Conservation (phyloP, 2,797 vertebrate species). For the Danionella dracula region DNA sequence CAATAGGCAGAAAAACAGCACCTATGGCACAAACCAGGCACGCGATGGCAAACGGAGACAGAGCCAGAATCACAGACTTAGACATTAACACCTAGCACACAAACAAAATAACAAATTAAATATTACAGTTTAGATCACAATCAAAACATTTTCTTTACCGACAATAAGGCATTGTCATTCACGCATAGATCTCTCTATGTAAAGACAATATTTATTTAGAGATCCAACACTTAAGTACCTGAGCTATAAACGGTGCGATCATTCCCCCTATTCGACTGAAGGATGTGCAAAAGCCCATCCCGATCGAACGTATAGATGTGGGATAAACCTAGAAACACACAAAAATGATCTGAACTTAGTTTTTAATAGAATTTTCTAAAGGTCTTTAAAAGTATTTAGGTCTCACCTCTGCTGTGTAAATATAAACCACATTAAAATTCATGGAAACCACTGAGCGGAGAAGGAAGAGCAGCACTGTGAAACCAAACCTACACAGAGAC, state of each 20-base stretch:
- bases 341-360: background rate
- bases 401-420: slow-evolving; percentile 92
- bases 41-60: slow-evolving; percentile 76
- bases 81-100: slow-evolving; percentile 81
- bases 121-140: too few species aligned
- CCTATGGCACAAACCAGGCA: slow-evolving; percentile 75
- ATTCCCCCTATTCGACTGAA: slow-evolving; percentile 90
- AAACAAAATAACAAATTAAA: background rate
- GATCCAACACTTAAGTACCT: slow-evolving; percentile 64
- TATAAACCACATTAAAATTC: slow-evolving; percentile 92
- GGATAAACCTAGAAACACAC: slow-evolving; percentile 81
- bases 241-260: slow-evolving; percentile 91
- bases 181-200: too few species aligned
- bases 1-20: slow-evolving; percentile 78
- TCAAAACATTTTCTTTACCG: background rate
- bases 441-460: slow-evolving; percentile 86
- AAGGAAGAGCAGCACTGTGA: slow-evolving; percentile 81
- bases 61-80: slow-evolving; percentile 72
- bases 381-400: background rate
- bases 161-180: too few species aligned
- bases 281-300: slow-evolving; percentile 89
- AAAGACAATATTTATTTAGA: too few species aligned
- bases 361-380: background rate
- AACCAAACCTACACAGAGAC: slow-evolving; percentile 67
- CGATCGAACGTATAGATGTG: slow-evolving; percentile 79